Base-by-base conservation (phyloP, 2,113 vertebrate species). In the Thunnus thynnus region DNA sequence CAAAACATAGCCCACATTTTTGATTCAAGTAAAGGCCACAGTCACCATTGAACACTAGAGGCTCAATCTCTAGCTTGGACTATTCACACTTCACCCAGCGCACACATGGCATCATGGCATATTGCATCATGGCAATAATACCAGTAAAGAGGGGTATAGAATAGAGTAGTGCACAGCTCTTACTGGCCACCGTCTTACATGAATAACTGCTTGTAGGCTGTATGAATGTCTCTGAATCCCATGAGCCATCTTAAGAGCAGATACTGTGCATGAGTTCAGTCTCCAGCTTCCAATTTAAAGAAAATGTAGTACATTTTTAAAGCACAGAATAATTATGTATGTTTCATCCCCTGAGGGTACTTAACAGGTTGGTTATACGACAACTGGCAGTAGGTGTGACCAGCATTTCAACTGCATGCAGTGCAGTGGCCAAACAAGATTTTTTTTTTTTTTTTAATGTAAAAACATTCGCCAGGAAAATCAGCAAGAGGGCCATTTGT, bases 361-460 rank as follows among this genome's bases (percentile, higher is more conserved):
- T 68, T 63, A 63, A 72, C 64, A 78, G 10, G 32, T 18, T 70
- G 69, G 69, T 78, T 54, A 76, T 25, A 9, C 51, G 69, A 64
- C 57, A 80, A 63, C 73, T 56, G 54, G 56, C 62, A 76, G 71
- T 71, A 76, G 74, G 62, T 82, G 78, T 50, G 47, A 64, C 12
- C 5, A 22, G 60, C 3, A 10, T 46, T 47, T 68, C 57, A 79
- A 65, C 36, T 62, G 46, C 55, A 76, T 75, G 32, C 62, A 46
- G 20, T 13, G 20, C 44, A 65, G n/a, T 12, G 41, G 52, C 16
- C 30, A 58, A 69, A 64, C 18, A 57, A 32, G 11, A 3, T 3
- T 61, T 47, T 64, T 69, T 41, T 57, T 57, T 50, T 57, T 56
- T 30, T 25, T 36, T 27, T 14, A 10, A 65, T 58, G 18, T 22